A percentile compares a stretch with the other conserved stretches of the same genome.
phyloP scores from a whole-genome alignment of 2,797 vertebrate genomes.

The Chrysocyon brachyurus region DNA sequence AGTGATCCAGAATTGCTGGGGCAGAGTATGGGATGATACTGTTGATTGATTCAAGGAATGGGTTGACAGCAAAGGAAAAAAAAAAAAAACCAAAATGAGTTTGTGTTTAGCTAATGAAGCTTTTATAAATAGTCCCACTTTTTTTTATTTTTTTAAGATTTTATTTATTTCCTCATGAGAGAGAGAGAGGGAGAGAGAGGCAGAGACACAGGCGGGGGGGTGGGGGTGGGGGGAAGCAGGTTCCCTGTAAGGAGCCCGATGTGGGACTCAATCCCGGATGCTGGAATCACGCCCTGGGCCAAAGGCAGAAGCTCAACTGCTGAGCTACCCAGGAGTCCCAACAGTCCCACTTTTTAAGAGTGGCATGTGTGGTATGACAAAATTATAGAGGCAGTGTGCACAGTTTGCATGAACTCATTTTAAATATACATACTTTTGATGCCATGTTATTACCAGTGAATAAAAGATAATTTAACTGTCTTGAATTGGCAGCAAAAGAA shows the following conservation, averaged over 20 bases:
- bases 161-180: too few relatives aligned
- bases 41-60: not conserved
- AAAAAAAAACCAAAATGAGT: not conserved
- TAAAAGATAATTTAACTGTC: not conserved
- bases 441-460: not conserved
- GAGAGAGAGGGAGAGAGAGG: too few relatives aligned
- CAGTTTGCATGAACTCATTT: not conserved
- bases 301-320: too few relatives aligned
- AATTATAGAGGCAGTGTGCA: not conserved
- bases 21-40: not conserved
- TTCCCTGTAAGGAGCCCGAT: too few relatives aligned
- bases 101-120: not conserved
- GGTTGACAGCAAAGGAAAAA: not conserved
- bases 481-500: conserved; percentile 35
- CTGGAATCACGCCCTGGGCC: too few relatives aligned
- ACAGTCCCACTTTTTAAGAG: not conserved
- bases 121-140: not conserved
- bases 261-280: too few relatives aligned
- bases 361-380: not conserved
- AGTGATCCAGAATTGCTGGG: not conserved
- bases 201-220: too few relatives aligned
- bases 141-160: not conserved
- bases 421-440: not conserved
- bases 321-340: too few relatives aligned
- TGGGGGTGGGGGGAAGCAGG: too few relatives aligned